Conservation (phyloP, 2,888 invertebrate species). For the Microctonus hyperodae region DNA sequence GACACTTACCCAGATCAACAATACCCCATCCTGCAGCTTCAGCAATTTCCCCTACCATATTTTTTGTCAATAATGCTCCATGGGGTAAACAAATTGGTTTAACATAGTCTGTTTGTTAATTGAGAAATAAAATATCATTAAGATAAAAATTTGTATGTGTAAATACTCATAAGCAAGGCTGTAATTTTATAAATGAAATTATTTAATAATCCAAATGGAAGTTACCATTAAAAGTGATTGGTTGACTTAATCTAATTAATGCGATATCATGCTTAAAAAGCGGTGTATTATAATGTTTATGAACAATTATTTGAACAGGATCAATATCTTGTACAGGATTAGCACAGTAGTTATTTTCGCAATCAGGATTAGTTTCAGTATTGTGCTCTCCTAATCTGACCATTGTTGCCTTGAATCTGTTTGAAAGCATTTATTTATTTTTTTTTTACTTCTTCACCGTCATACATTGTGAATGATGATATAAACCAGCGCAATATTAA, state of each 20-base stretch:
- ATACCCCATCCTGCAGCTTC: slow-evolving; percentile 69
- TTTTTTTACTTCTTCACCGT: too few relatives aligned
- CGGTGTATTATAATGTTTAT: slow-evolving; percentile 51
- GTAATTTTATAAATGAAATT: too few relatives aligned
- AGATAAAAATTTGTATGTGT: neutral
- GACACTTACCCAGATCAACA: slow-evolving; percentile 56
- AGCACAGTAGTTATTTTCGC: slow-evolving; percentile 52
- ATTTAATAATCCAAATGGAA: too few relatives aligned
- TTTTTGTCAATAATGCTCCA: slow-evolving; percentile 56
- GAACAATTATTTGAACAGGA: slow-evolving; percentile 50
- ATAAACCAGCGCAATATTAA: neutral
- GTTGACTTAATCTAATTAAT: slow-evolving; percentile 53
- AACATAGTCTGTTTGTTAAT: slow-evolving; percentile 53
- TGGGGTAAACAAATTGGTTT: slow-evolving; percentile 69
- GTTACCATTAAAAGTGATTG: slow-evolving; percentile 53
- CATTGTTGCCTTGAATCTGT: slow-evolving; percentile 41
- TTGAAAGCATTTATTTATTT: slow-evolving; percentile 21
- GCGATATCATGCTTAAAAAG: slow-evolving; percentile 60
- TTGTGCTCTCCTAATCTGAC: slow-evolving; percentile 60
- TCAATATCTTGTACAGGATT: slow-evolving; percentile 53
- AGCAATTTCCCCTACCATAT: slow-evolving; percentile 61
- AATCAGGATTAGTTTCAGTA: slow-evolving; percentile 49
- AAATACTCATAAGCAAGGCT: too few relatives aligned
- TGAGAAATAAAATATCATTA: neutral
- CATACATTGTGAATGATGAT: neutral